Percentiles rank a stretch among this genome's conserved stretches.
phyloP scores from a whole-genome alignment of 2,888 invertebrate species.

The Eupithecia inturbata region DNA sequence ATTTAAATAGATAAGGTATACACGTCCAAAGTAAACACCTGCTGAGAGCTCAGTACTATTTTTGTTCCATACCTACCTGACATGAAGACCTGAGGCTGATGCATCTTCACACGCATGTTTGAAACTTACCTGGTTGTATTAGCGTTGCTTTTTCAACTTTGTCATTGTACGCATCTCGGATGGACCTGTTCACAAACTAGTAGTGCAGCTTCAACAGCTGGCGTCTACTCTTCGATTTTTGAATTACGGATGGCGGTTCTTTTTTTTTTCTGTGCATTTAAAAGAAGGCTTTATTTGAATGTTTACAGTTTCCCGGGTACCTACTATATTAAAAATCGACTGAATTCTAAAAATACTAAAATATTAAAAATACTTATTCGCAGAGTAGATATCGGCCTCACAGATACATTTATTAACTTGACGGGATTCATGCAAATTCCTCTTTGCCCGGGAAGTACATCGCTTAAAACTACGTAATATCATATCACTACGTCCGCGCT shows the following conservation, averaged over 20 bases:
- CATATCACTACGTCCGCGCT: neutral
- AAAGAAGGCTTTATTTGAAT: neutral
- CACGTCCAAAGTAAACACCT: neutral
- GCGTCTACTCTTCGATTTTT: slow-evolving; percentile 59
- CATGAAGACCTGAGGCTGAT: slow-evolving; percentile 2
- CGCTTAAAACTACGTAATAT: neutral
- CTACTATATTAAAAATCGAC: too few relatives aligned
- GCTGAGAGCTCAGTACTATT: slow-evolving; percentile 1
- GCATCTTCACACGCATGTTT: neutral
- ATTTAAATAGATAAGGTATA: neutral
- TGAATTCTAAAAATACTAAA: too few relatives aligned
- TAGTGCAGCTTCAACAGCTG: slow-evolving; percentile 68
- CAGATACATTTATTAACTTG: neutral
- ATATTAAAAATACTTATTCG: too few relatives aligned
- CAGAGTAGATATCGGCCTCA: neutral
- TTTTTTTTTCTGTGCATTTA: neutral
- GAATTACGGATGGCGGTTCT: slow-evolving; percentile 13
- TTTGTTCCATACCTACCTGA: neutral
- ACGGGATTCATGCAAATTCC: neutral
- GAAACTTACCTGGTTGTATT: neutral
- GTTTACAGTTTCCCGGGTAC: neutral
- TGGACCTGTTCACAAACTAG: slow-evolving; percentile 61
- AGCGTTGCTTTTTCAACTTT: slow-evolving; percentile 17
- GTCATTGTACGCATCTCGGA: slow-evolving; percentile 49
- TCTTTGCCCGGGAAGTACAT: neutral